Evolutionary conservation across 2,888 invertebrate species (phyloP).

Genomic region (Archips xylosteana): DNA sequence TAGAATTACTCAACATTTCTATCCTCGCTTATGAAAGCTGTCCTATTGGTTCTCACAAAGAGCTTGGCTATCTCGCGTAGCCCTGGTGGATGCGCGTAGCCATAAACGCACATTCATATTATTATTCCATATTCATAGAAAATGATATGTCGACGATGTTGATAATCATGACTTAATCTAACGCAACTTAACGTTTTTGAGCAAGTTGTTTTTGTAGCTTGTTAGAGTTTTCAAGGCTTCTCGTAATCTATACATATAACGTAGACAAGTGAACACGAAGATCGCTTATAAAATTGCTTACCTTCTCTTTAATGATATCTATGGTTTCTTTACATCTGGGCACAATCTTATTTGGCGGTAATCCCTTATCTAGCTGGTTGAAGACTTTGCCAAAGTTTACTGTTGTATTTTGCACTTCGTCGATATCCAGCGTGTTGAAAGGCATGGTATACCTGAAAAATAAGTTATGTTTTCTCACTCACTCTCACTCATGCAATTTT

Average conservation of each 20-base stretch:
- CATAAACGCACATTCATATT: too few species aligned
- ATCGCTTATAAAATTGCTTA: constrained; percentile 52
- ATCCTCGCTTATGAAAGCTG: too few species aligned
- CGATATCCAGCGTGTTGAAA: constrained; percentile 89
- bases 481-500: too few species aligned
- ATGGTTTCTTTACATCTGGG: constrained; percentile 91
- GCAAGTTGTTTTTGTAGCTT: neutral
- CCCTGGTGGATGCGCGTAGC: too few species aligned
- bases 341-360: constrained; percentile 92
- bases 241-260: neutral
- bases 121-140: too few species aligned
- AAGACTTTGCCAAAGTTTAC: constrained; percentile 89
- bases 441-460: constrained; percentile 76
- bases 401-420: constrained; percentile 89
- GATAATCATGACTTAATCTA: neutral
- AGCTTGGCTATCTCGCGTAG: too few species aligned
- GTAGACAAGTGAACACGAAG: neutral
- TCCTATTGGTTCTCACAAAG: too few species aligned
- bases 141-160: neutral
- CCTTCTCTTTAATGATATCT: constrained; percentile 92
- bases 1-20: too few species aligned
- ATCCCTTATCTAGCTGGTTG: constrained; percentile 92
- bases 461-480: too few species aligned
- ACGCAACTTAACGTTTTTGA: neutral
- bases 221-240: too few species aligned